A percentile compares a stretch with the other conserved stretches of the same genome.
phyloP scores from a whole-genome alignment of 2,888 invertebrate species.

The Oasisia sp. region DNA sequence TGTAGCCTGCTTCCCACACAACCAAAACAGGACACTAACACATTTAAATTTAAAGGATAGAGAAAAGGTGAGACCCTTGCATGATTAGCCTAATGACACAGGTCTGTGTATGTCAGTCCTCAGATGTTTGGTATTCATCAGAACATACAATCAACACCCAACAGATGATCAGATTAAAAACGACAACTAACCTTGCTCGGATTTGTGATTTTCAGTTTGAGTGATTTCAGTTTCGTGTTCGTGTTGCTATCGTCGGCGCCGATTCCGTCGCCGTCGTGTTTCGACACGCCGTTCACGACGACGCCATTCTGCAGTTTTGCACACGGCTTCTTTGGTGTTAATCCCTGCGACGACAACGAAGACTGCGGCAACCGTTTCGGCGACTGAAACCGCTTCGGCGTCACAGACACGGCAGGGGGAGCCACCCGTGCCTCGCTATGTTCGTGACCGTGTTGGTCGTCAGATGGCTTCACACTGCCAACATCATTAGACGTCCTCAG shows the following conservation, averaged over 20 bases:
- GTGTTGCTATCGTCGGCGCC: background rate
- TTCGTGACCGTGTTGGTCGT: background rate
- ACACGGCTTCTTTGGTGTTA: background rate
- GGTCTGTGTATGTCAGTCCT: background rate
- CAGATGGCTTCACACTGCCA: background rate
- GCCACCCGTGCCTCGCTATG: background rate
- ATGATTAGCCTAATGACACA: background rate
- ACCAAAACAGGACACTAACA: too few species aligned
- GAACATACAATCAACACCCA: background rate
- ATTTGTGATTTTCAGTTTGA: slow-evolving; percentile 17
- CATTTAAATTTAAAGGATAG: too few species aligned
- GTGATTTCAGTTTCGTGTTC: background rate
- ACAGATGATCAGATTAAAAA: background rate
- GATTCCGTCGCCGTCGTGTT: background rate
- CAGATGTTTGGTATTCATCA: background rate
- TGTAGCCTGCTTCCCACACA: too few species aligned
- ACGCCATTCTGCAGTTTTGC: background rate
- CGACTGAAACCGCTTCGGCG: slow-evolving; percentile 4
- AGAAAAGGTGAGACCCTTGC: too few species aligned
- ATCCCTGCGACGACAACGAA: background rate
- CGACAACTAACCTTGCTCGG: background rate
- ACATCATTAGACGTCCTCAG: background rate
- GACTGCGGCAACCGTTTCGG: background rate
- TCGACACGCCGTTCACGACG: background rate
- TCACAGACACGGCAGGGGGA: background rate